Conservation (phyloP, 2,888 invertebrate species). For the Aphrophora alni region DNA sequence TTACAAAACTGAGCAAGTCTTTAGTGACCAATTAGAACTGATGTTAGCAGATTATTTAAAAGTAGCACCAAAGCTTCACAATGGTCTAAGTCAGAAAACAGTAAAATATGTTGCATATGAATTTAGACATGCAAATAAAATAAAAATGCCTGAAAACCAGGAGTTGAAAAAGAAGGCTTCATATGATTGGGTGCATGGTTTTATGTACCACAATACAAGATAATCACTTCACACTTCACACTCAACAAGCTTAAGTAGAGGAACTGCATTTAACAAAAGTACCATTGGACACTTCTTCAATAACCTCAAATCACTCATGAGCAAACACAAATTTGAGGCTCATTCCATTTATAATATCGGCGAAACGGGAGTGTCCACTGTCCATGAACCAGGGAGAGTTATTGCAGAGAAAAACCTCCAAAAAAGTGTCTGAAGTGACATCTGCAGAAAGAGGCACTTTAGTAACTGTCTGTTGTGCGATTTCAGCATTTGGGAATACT, state of each 20-base stretch:
- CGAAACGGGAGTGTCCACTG: slow-evolving; percentile 55
- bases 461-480: slow-evolving; percentile 14
- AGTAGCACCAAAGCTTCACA: no score
- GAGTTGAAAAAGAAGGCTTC: slow-evolving; percentile 2
- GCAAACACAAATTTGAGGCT: slow-evolving; percentile 48
- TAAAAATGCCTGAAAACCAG: slow-evolving; percentile 22
- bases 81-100: no score
- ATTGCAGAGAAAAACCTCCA: slow-evolving; percentile 12
- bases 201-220: background rate
- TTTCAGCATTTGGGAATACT: background rate
- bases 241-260: slow-evolving; percentile 25
- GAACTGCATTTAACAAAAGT: slow-evolving; percentile 17
- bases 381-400: slow-evolving; percentile 44
- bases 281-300: slow-evolving; percentile 7
- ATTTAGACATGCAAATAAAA: slow-evolving; percentile 3
- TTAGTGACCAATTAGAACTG: no score
- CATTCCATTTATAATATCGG: slow-evolving; percentile 54
- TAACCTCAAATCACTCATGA: slow-evolving; percentile 18
- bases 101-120: background rate
- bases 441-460: slow-evolving; percentile 15
- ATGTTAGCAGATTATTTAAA: no score
- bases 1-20: no score
- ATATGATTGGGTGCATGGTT: slow-evolving; percentile 19
- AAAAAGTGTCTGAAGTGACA: slow-evolving; percentile 18
- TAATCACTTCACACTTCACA: slow-evolving; percentile 3